Evolutionary conservation across 2,797 vertebrate genomes (phyloP).

Genomic region (Champsocephalus esox): DNA sequence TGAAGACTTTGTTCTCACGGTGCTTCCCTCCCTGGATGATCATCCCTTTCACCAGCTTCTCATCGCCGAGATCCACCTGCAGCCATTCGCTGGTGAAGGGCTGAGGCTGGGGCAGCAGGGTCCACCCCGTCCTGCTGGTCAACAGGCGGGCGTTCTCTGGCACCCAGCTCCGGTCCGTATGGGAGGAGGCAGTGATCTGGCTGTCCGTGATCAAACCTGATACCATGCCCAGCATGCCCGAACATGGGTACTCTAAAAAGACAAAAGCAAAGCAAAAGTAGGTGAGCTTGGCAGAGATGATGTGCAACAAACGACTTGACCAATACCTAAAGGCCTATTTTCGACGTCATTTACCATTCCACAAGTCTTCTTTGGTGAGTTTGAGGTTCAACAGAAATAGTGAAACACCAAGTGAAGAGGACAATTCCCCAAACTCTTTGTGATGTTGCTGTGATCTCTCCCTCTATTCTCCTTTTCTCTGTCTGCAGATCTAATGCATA

Average conservation of each 20-base stretch:
- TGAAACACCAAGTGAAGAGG: constrained; percentile 61
- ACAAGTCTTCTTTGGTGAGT: constrained; percentile 27
- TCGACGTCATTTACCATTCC: constrained; percentile 22
- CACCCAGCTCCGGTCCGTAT: constrained; percentile 93
- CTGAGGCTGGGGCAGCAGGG: constrained; percentile 87
- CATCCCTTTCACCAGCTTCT: constrained; percentile 92
- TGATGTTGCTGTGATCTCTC: constrained; percentile 70
- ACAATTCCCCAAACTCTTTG: constrained; percentile 56
- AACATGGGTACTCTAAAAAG: constrained; percentile 94
- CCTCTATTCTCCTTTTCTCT: constrained; percentile 45
- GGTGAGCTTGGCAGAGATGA: constrained; percentile 27
- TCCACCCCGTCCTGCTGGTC: constrained; percentile 95
- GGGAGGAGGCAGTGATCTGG: constrained; percentile 95
- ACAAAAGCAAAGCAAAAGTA: constrained; percentile 24
- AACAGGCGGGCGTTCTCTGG: constrained; percentile 95
- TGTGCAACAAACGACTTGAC: constrained; percentile 22
- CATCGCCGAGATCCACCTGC: constrained; percentile 94
- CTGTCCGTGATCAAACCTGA: constrained; percentile 95
- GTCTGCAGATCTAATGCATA: constrained; percentile 78
- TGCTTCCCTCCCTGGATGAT: constrained; percentile 97
- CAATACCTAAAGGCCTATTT: constrained; percentile 26
- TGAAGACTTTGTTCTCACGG: constrained; percentile 96
- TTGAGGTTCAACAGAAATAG: constrained; percentile 34
- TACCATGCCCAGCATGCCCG: constrained; percentile 98
- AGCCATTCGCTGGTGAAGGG: constrained; percentile 92